Conservation (phyloP, 1,140 invertebrate species). For the Scaptomyza montana region DNA sequence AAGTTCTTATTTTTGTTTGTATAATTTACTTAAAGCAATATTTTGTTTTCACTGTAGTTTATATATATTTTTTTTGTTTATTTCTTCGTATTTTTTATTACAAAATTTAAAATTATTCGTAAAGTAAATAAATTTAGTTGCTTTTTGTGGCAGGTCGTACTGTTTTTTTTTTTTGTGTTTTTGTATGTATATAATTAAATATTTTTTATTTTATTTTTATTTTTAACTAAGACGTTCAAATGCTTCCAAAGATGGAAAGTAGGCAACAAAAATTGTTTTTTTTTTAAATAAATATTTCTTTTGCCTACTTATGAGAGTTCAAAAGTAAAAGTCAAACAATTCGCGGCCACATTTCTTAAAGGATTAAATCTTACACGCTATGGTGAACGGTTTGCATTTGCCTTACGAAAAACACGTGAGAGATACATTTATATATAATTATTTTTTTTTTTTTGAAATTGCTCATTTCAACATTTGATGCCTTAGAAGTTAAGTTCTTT, state of each 20-base stretch:
- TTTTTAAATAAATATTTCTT: conserved; percentile 3
- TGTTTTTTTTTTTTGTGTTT: conserved; percentile 55
- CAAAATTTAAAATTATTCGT: conserved; percentile 66
- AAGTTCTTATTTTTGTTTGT: conserved; percentile 49
- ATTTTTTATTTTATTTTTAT: neutral
- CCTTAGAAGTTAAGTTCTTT: conserved; percentile 44
- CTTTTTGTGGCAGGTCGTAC: conserved; percentile 75
- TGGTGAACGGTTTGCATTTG: conserved; percentile 36
- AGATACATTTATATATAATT: conserved; percentile 31
- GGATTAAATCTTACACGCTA: conserved; percentile 27
- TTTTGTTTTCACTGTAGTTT: conserved; percentile 29
- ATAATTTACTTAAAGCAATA: conserved; percentile 76
- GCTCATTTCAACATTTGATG: conserved; percentile 63
- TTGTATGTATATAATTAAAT: conserved; percentile 9
- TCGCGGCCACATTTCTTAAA: conserved; percentile 28
- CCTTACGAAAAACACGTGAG: conserved; percentile 36
- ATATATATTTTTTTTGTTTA: conserved; percentile 32
- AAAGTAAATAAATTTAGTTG: conserved; percentile 54
- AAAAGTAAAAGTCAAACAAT: neutral
- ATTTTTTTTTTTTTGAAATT: conserved; percentile 40
- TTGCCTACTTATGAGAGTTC: conserved; percentile 11
- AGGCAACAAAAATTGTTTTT: conserved; percentile 9
- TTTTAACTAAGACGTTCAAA: conserved; percentile 33
- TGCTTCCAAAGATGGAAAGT: conserved; percentile 11
- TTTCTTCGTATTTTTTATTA: conserved; percentile 53